Evolutionary conservation across 1,140 invertebrate species (phyloP).

Genomic region (Vanessa atalanta): DNA sequence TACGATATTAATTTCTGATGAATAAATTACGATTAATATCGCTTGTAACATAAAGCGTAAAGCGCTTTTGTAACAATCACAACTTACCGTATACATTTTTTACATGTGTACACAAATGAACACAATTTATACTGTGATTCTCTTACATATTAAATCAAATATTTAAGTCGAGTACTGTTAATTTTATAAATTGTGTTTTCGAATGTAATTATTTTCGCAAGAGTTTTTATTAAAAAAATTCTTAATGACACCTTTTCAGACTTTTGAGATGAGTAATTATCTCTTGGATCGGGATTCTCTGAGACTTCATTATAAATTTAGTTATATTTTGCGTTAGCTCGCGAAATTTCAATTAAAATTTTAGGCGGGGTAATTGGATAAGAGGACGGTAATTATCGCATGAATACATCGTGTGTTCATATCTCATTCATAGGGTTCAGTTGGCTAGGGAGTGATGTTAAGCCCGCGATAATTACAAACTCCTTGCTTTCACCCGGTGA

Average conservation of each 20-base stretch:
- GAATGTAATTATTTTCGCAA: too few relatives aligned
- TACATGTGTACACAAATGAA: too few relatives aligned
- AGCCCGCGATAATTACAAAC: conserved; percentile 31
- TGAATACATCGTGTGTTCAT: conserved; percentile 33
- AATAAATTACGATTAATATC: neutral
- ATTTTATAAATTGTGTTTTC: too few relatives aligned
- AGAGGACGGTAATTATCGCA: conserved; percentile 33
- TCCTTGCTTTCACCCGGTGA: conserved; percentile 16
- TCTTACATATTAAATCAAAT: too few relatives aligned
- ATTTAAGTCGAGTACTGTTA: too few relatives aligned
- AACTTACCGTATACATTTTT: too few relatives aligned
- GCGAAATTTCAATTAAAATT: conserved; percentile 24
- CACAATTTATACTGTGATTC: too few relatives aligned
- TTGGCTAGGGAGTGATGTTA: conserved; percentile 26
- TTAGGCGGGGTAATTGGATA: conserved; percentile 27
- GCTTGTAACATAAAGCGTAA: neutral
- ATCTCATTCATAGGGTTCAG: conserved; percentile 33
- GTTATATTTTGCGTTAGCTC: conserved; percentile 8
- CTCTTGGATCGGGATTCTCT: neutral
- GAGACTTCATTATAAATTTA: neutral
- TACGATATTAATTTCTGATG: neutral
- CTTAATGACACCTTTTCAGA: neutral
- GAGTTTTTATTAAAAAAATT: neutral
- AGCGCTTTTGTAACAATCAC: too few relatives aligned
- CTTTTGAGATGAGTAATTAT: neutral